Percentiles rank a stretch among this genome's conserved stretches.
Evolutionary conservation across 92 coral and sea anemone species (phyloP).

Genomic region (Bergia sp.): DNA sequence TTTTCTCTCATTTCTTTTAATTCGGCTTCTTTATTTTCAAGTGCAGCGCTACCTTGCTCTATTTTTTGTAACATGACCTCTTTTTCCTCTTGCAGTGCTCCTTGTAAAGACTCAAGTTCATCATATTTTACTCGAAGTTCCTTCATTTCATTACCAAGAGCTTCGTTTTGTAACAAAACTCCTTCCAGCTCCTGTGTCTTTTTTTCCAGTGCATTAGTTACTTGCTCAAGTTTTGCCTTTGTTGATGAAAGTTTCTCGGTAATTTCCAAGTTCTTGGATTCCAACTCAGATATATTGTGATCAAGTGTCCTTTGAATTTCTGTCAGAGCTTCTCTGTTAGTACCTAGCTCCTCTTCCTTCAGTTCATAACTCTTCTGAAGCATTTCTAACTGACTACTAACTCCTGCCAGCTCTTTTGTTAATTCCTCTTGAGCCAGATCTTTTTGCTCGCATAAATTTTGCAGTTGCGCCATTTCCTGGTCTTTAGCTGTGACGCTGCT

Average conservation of each 20-base stretch:
- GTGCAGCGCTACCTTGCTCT: slow-evolving; percentile 43
- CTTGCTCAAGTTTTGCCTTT: slow-evolving; percentile 47
- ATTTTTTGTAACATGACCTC: slow-evolving; percentile 40
- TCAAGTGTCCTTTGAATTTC: slow-evolving; percentile 31
- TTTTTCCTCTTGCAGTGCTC: slow-evolving; percentile 43
- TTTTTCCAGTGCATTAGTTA: slow-evolving; percentile 17
- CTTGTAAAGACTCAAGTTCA: slow-evolving; percentile 39
- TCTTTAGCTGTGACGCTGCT: slow-evolving; percentile 10
- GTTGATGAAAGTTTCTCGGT: slow-evolving; percentile 42
- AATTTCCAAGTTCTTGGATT: slow-evolving; percentile 24
- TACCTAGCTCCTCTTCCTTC: neutral
- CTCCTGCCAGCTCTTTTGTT: neutral
- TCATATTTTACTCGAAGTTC: slow-evolving; percentile 51
- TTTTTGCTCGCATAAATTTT: slow-evolving; percentile 3
- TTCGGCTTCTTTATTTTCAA: slow-evolving; percentile 64
- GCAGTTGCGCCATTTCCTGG: neutral
- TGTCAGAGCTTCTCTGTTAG: neutral
- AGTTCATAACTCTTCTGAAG: slow-evolving; percentile 17
- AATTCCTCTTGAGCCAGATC: neutral
- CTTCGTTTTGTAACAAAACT: slow-evolving; percentile 44
- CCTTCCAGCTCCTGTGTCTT: slow-evolving; percentile 46
- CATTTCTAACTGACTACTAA: neutral
- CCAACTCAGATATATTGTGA: slow-evolving; percentile 21
- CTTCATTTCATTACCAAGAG: slow-evolving; percentile 42
- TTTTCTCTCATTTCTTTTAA: slow-evolving; percentile 29